Evolutionary conservation across 2,113 vertebrate species (phyloP), one percentile per base, ranked within the genome.

Genomic region (Strix uralensis): DNA sequence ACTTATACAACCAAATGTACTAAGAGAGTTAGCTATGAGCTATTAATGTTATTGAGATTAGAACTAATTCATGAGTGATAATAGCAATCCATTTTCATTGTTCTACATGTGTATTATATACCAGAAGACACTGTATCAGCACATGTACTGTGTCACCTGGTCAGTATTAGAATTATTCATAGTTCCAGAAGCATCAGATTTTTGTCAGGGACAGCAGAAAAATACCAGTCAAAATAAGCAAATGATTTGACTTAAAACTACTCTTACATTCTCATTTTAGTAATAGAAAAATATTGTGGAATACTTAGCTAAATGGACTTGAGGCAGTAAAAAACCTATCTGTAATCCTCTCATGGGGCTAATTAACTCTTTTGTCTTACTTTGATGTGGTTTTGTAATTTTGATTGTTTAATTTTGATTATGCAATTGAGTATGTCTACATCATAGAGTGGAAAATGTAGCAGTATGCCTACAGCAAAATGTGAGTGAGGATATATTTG

Each of bases 341-440:
- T 67, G 63, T 94, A 92, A 79, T 95, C 55, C 81, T 93, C 74
- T 94, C 94, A 62, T 66, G 88, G 51, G n/a, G 9, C n/a, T 95
- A 21, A 92, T 94, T 86, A 73, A 47, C 26, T 59, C 20, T 36
- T 86, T 88, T 55, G 17, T 46, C 16, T 75, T 81, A 83, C 63
- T 95, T 97, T 95, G 93, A 82, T 83, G 81, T 96, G 91, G 63
- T 91, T 94, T 73, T 89, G 29, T 87, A 78, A 46, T 80, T 84
- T 88, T 57, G 75, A 72, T 96, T 91, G 30, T 86, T 86, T 96
- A 79, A 96, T 84, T 85, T 81, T 86, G 61, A 61, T 84, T 92
- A 65, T 92, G 51, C 75, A 93, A 88, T 92, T 94, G 93, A 94
- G 11, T 40, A 15, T 89, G 81, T 70, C 81, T 92, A 34, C 57